Conservation (phyloP, 2,888 invertebrate species). For the Drosophila anomalipes region DNA sequence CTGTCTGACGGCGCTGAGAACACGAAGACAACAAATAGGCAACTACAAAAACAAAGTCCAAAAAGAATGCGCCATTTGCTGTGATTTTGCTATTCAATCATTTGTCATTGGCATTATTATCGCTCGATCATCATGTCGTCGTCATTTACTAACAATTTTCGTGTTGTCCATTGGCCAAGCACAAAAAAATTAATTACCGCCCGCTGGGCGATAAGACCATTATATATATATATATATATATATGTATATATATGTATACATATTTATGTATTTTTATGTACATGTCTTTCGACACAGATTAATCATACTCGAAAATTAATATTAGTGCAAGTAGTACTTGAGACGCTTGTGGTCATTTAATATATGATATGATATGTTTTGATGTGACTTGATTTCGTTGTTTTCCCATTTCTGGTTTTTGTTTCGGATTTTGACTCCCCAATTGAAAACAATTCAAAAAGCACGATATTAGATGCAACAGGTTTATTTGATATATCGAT, state of each 20-base stretch:
- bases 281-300: constrained; percentile 33
- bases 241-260: not conserved
- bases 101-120: constrained; percentile 55
- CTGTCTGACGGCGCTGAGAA: constrained; percentile 29
- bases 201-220: constrained; percentile 34
- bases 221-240: not conserved
- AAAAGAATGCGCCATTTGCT: constrained; percentile 27
- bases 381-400: constrained; percentile 26
- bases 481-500: not conserved
- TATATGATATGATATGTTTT: constrained; percentile 6
- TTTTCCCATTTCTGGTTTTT: constrained; percentile 14
- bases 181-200: constrained; percentile 49
- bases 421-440: not conserved
- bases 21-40: constrained; percentile 1
- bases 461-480: not conserved
- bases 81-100: constrained; percentile 35
- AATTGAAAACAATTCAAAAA: not conserved
- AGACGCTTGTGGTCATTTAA: constrained; percentile 18
- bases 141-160: constrained; percentile 65
- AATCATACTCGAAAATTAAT: constrained; percentile 52
- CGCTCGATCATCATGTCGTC: constrained; percentile 65
- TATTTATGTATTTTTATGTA: constrained; percentile 5
- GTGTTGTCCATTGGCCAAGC: constrained; percentile 37
- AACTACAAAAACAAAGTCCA: not conserved
- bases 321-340: constrained; percentile 38